phyloP scores from a whole-genome alignment of 2,113 vertebrate genomes.

The Rattus norvegicus region GRCr8 NC_086021.1:78049501-78050000 shows the following conservation, averaged over 20 bases:
- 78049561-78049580: neutral
- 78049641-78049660: accelerated
- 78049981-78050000: neutral
- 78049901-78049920: neutral
- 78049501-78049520: neutral
- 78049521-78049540: neutral
- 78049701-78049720: neutral
- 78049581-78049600: neutral
- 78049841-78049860: constrained; percentile 1
- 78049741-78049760: neutral
- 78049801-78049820: neutral
- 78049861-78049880: neutral
- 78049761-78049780: neutral
- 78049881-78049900: neutral
- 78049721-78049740: neutral
- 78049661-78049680: neutral
- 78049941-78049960: neutral
- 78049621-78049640: neutral
- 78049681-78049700: neutral
- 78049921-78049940: neutral
- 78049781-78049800: neutral
- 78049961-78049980: neutral
- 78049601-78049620: neutral
- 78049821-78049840: neutral
- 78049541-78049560: neutral